phyloP scores from a whole-genome alignment of 2,797 vertebrate species.

The Petrocephalus sullivani region DNA sequence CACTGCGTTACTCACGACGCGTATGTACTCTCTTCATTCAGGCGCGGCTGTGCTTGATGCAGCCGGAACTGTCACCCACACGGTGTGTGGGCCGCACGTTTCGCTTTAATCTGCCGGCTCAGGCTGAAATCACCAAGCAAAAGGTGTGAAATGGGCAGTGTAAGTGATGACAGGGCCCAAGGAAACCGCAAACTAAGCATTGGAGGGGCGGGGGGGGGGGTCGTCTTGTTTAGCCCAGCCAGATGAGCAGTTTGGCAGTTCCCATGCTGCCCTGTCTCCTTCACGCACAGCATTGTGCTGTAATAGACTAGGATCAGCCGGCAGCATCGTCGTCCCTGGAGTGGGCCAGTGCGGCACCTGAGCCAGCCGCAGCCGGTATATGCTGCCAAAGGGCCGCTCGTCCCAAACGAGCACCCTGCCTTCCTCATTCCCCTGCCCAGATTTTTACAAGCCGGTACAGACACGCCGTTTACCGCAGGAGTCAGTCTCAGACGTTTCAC shows the following conservation, averaged over 20 bases:
- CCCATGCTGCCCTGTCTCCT: not conserved
- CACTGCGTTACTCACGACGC: not conserved
- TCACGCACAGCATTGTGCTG: not conserved
- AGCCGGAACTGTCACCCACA: not conserved
- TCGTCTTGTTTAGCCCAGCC: not conserved
- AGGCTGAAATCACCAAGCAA: not conserved
- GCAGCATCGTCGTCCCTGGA: not conserved
- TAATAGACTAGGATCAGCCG: too few species aligned
- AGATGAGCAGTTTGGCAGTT: not conserved
- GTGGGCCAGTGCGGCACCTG: not conserved
- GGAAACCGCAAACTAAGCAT: not conserved
- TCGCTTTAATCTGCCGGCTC: not conserved
- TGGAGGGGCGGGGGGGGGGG: not conserved
- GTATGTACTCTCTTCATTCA: not conserved
- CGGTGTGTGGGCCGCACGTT: not conserved
- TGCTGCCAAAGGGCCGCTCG: not conserved
- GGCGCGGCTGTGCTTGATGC: not conserved
- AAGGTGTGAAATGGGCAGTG: not conserved
- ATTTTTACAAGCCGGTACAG: not conserved
- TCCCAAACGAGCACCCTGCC: not conserved
- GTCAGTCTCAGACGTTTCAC: not conserved
- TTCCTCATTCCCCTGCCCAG: not conserved
- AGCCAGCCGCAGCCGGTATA: not conserved
- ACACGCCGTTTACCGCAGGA: not conserved
- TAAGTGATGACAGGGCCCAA: not conserved